Evolutionary conservation across 30 jellyfish, hydroid and myxozoan species (phyloP).

Genomic region (Rhopilema esculentum): DNA sequence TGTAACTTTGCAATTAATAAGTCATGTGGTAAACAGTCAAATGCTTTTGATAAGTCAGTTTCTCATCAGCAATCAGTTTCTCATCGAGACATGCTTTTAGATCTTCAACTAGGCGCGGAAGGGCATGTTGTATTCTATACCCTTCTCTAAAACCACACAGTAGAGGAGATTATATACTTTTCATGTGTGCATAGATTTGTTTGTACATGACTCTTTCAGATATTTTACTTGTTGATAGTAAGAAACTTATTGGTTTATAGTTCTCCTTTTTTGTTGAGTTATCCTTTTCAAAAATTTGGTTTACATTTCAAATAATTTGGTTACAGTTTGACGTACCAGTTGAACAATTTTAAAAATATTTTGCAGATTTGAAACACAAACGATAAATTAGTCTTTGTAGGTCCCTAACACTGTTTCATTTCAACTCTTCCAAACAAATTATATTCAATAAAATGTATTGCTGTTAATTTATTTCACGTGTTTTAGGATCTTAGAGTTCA

Average conservation of each 20-base stretch:
- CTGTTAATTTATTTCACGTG: too few species aligned
- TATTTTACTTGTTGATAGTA: slow-evolving; percentile 19
- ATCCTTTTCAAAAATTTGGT: slow-evolving; percentile 3
- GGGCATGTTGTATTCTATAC: slow-evolving; percentile 41
- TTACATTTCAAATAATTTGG: too few species aligned
- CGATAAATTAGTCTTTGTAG: too few species aligned
- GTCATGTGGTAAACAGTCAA: slow-evolving; percentile 42
- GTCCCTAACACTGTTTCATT: too few species aligned
- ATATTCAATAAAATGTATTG: too few species aligned
- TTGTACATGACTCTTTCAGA: slow-evolving; percentile 9
- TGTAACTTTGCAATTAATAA: slow-evolving; percentile 38
- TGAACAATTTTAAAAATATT: too few species aligned
- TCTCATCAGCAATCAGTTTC: slow-evolving; percentile 28
- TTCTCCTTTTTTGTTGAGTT: slow-evolving; percentile 21
- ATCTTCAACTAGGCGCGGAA: slow-evolving; percentile 20
- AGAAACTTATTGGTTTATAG: slow-evolving; percentile 29
- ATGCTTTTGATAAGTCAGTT: slow-evolving; percentile 36
- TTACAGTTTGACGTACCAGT: too few species aligned
- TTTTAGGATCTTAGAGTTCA: too few species aligned
- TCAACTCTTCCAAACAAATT: too few species aligned
- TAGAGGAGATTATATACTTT: background rate
- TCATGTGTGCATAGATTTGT: background rate
- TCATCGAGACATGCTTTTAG: slow-evolving; percentile 26
- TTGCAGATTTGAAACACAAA: too few species aligned
- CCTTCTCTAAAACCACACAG: slow-evolving; percentile 12